Conservation (phyloP, 1,140 invertebrate species). For the Drosophila oshimai region DNA sequence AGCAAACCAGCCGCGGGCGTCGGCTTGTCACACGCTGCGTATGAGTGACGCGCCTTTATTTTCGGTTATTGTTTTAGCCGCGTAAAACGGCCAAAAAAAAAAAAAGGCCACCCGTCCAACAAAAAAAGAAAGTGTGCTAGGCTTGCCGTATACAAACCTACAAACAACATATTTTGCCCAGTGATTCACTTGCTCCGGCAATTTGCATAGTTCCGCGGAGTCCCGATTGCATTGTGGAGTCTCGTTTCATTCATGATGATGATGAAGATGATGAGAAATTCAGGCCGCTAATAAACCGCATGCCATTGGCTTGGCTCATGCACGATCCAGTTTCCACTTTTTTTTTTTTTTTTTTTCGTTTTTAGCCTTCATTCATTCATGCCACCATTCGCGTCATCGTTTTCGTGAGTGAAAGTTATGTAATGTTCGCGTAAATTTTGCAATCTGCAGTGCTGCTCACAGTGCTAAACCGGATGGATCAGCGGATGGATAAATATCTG, state of each 20-base stretch:
- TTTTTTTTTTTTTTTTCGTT: too few relatives aligned
- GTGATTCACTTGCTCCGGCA: constrained; percentile 64
- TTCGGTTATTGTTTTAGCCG: constrained; percentile 78
- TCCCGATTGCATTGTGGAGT: constrained; percentile 24
- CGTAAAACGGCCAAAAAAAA: constrained; percentile 51
- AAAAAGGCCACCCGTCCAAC: constrained; percentile 2
- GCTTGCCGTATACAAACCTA: constrained; percentile 50
- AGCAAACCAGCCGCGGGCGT: constrained; percentile 60
- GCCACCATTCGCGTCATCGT: constrained; percentile 36
- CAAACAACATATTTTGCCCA: constrained; percentile 22
- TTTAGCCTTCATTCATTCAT: constrained; percentile 66
- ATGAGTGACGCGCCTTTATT: constrained; percentile 80
- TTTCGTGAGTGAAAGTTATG: constrained; percentile 74
- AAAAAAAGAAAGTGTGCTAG: constrained; percentile 74
- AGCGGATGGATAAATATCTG: constrained; percentile 24
- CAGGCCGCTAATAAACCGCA: constrained; percentile 6
- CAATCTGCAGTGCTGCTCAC: constrained; percentile 66
- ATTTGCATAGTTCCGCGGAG: constrained; percentile 54
- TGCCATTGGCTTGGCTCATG: constrained; percentile 21
- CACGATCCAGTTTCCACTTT: constrained; percentile 68
- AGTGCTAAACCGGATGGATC: constrained; percentile 64
- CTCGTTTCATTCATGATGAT: constrained; percentile 42
- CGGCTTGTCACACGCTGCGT: constrained; percentile 73
- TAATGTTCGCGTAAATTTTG: constrained; percentile 64
- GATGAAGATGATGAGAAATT: constrained; percentile 19